Percentiles rank a stretch among this genome's conserved stretches.
Conservation (phyloP, 2,113 vertebrate genomes). For the Alethe castanea region DNA sequence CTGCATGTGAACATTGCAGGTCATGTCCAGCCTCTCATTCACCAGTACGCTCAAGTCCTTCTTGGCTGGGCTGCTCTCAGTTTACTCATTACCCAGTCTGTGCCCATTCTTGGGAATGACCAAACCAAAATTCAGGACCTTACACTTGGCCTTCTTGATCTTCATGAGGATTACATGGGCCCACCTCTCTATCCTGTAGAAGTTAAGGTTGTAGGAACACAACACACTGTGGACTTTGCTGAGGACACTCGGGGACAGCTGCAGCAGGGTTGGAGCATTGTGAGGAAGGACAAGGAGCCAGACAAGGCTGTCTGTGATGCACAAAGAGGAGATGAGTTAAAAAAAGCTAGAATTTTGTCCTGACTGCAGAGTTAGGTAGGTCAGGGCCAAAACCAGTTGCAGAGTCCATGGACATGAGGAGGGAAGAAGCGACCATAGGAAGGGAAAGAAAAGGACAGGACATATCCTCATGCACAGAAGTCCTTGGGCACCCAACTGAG, state of each 20-base stretch:
- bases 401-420: neutral
- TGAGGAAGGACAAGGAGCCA: neutral
- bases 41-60: neutral
- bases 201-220: neutral
- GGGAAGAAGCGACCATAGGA: neutral
- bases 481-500: neutral
- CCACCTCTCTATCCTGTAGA: neutral
- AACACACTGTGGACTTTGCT: neutral
- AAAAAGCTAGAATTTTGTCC: neutral
- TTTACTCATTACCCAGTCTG: neutral
- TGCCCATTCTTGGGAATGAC: neutral
- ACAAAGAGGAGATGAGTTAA: neutral
- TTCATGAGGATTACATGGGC: neutral
- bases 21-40: neutral
- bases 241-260: neutral
- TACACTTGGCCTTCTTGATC: neutral
- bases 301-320: neutral
- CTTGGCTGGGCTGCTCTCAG: neutral
- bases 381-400: neutral
- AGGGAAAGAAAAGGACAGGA: neutral
- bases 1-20: neutral
- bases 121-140: neutral
- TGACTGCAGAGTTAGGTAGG: neutral
- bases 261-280: neutral
- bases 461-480: neutral